A percentile compares a stretch with the other conserved stretches of the same genome.
These are phyloP conservation scores for Chironomus tentans DNA, from an alignment of 2,888 invertebrate genomes.

Conservation along the genomic window DNA sequence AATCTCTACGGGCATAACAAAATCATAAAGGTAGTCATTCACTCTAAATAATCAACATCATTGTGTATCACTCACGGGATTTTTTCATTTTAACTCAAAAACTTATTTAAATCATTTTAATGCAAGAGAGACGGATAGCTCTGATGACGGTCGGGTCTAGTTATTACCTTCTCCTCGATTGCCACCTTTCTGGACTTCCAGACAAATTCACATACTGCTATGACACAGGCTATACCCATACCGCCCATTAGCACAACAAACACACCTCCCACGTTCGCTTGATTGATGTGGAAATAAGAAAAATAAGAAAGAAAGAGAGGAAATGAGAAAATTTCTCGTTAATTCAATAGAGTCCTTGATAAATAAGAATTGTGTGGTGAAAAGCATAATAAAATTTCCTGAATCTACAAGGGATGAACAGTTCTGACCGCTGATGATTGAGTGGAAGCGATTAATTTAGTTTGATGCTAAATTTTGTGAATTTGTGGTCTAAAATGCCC, in stretches of 20 bases:
- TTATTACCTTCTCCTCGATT: constrained; percentile 74
- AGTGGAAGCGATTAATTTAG: background rate
- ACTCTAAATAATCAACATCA: background rate
- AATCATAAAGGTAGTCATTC: background rate
- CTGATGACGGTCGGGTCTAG: constrained; percentile 34
- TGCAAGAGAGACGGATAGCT: constrained; percentile 17
- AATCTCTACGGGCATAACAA: too few species aligned
- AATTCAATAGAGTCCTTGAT: too few species aligned
- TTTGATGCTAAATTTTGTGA: background rate
- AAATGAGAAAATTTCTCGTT: too few species aligned
- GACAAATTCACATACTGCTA: constrained; percentile 91
- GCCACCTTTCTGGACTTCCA: constrained; percentile 92
- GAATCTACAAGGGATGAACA: background rate
- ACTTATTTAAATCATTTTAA: background rate
- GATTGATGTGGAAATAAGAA: too few species aligned
- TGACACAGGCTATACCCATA: constrained; percentile 75
- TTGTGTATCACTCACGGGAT: background rate
- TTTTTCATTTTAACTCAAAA: background rate
- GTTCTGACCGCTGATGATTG: background rate
- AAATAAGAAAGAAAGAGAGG: too few species aligned
- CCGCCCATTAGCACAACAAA: constrained; percentile 94
- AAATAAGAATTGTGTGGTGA: too few species aligned
- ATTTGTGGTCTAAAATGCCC: background rate
- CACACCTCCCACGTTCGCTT: constrained; percentile 88
- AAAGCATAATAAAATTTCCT: too few species aligned